Evolutionary conservation across 2,888 invertebrate species (phyloP).

Genomic region (Cyclophora albipunctata): DNA sequence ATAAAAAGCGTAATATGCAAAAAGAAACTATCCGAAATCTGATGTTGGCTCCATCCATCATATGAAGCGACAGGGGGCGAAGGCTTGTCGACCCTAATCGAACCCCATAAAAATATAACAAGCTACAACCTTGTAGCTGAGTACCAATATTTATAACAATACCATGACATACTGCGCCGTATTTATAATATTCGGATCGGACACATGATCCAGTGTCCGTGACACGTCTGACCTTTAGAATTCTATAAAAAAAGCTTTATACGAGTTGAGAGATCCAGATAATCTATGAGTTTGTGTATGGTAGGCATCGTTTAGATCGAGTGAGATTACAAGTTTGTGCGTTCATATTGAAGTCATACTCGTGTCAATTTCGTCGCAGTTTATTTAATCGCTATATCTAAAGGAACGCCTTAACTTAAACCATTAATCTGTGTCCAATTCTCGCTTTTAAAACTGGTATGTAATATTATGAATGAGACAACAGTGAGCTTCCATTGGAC

Average conservation of each 20-base stretch:
- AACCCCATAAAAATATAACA: constrained; percentile 47
- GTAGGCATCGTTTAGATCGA: too few relatives aligned
- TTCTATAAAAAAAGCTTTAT: too few relatives aligned
- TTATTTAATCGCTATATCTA: neutral
- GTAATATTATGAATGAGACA: too few relatives aligned
- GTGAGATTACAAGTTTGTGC: too few relatives aligned
- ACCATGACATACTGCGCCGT: neutral
- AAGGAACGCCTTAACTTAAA: too few relatives aligned
- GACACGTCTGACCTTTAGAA: neutral
- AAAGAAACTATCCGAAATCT: constrained; percentile 62
- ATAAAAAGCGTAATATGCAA: constrained; percentile 46
- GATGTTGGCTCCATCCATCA: constrained; percentile 65
- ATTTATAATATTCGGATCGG: neutral
- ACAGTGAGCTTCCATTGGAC: too few relatives aligned
- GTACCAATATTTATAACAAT: constrained; percentile 16
- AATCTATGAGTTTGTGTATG: too few relatives aligned
- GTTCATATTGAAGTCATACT: too few relatives aligned
- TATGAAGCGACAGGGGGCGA: constrained; percentile 55
- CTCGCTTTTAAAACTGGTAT: too few relatives aligned
- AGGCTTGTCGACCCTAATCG: constrained; percentile 71
- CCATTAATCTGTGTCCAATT: too few relatives aligned
- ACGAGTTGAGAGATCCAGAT: too few relatives aligned
- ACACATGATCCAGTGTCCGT: neutral
- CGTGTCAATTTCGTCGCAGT: neutral
- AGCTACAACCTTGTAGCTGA: constrained; percentile 19